These are phyloP conservation scores for Macrosoma leucophasiata DNA, from an alignment of 2,888 invertebrate species.

Conservation along the genomic window DNA sequence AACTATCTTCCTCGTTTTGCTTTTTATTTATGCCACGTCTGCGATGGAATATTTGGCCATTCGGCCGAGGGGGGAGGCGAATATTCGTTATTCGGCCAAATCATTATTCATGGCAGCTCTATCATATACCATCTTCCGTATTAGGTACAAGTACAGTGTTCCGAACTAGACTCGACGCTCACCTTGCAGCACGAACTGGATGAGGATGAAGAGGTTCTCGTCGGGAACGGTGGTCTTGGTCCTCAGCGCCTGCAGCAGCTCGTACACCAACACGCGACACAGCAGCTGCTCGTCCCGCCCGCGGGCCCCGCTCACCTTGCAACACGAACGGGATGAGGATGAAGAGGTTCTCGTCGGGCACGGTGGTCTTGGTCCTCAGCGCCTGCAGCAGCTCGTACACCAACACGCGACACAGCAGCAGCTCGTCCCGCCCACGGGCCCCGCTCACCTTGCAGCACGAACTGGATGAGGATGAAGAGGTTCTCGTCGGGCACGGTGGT, in stretches of 20 bases:
- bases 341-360: conserved; percentile 96
- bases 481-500: conserved; percentile 95
- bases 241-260: conserved; percentile 95
- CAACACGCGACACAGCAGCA: conserved; percentile 91
- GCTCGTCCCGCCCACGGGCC: conserved; percentile 94
- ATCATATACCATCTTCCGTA: too few relatives aligned
- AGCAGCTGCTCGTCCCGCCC: conserved; percentile 96
- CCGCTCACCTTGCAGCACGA: conserved; percentile 89
- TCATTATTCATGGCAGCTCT: too few relatives aligned
- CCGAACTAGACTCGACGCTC: conserved; percentile 94
- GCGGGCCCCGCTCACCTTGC: conserved; percentile 86
- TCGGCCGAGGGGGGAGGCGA: too few relatives aligned
- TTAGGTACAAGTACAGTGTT: too few relatives aligned
- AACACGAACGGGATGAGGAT: conserved; percentile 91
- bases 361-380: conserved; percentile 93
- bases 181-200: conserved; percentile 91
- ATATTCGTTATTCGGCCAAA: too few relatives aligned
- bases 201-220: conserved; percentile 92
- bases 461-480: conserved; percentile 91
- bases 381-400: conserved; percentile 97
- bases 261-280: conserved; percentile 93
- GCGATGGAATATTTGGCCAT: too few relatives aligned
- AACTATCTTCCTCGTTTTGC: too few relatives aligned
- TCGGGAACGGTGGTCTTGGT: conserved; percentile 97
- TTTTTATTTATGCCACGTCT: too few relatives aligned